A percentile compares a stretch with the other conserved stretches of the same genome.
phyloP scores from a whole-genome alignment of 2,888 invertebrate species.

The Meta bourneti region DNA sequence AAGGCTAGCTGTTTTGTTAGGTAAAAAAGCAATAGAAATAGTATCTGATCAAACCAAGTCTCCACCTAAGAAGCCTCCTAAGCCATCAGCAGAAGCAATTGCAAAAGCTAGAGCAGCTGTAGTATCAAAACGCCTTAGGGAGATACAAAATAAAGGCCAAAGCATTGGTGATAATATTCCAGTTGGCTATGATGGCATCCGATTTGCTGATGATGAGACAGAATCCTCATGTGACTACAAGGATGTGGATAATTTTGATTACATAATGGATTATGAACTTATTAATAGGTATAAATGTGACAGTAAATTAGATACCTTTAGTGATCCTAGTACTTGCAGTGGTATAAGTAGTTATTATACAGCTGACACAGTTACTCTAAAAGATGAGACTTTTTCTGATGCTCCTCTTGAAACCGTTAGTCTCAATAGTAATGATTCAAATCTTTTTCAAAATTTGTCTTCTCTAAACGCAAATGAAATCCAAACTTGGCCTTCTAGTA shows the following conservation, averaged over 20 bases:
- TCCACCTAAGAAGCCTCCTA: conserved; percentile 71
- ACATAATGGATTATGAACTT: conserved; percentile 68
- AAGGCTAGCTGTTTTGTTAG: conserved; percentile 65
- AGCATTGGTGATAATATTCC: conserved; percentile 74
- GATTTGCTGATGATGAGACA: conserved; percentile 76
- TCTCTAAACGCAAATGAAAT: conserved; percentile 15
- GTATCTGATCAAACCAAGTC: conserved; percentile 57
- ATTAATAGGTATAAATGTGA: conserved; percentile 62
- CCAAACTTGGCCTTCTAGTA: conserved; percentile 33
- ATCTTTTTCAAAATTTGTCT: conserved; percentile 43
- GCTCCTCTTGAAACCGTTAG: conserved; percentile 54
- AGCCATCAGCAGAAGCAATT: conserved; percentile 72
- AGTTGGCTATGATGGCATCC: conserved; percentile 66
- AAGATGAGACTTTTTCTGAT: conserved; percentile 68
- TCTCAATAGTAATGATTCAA: conserved; percentile 49
- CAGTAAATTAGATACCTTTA: conserved; percentile 65
- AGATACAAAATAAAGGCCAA: conserved; percentile 12
- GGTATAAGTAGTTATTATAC: conserved; percentile 74
- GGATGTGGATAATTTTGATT: conserved; percentile 73
- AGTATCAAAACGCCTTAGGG: conserved; percentile 44
- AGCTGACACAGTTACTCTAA: conserved; percentile 67
- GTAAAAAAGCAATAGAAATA: conserved; percentile 73
- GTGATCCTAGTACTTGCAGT: conserved; percentile 71
- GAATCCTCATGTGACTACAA: conserved; percentile 75
- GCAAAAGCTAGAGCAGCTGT: conserved; percentile 69